Conservation (phyloP, 1,140 invertebrate genomes). For the Schlechtendalia chinensis region DNA sequence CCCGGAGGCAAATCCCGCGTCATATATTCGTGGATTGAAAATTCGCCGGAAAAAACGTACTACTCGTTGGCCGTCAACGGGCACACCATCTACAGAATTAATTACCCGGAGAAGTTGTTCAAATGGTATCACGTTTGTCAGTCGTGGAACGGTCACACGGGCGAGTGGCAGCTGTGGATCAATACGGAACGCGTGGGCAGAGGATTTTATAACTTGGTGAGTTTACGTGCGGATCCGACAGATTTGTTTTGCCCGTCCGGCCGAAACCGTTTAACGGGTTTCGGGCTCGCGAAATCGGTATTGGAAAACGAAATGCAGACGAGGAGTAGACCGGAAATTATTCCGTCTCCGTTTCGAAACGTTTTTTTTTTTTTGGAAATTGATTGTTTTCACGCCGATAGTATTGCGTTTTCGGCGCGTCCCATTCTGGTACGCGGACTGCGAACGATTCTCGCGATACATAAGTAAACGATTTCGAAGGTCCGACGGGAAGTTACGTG, state of each 20-base stretch:
- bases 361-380: background rate
- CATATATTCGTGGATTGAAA: slow-evolving; percentile 74
- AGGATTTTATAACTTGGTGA: slow-evolving; percentile 79
- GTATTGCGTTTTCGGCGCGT: background rate
- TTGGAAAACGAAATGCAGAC: too few relatives aligned
- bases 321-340: background rate
- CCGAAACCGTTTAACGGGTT: background rate
- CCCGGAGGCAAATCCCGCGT: slow-evolving; percentile 68
- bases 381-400: background rate
- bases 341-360: background rate
- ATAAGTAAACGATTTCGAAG: background rate
- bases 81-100: slow-evolving; percentile 76
- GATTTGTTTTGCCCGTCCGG: too few relatives aligned
- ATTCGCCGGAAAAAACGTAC: slow-evolving; percentile 74
- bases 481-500: background rate
- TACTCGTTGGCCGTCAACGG: slow-evolving; percentile 75
- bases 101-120: slow-evolving; percentile 75
- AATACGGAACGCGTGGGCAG: slow-evolving; percentile 77
- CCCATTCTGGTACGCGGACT: background rate
- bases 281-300: too few relatives aligned
- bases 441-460: background rate
- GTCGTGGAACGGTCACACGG: slow-evolving; percentile 80
- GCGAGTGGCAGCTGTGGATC: slow-evolving; percentile 84
- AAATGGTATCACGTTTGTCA: slow-evolving; percentile 82
- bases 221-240: slow-evolving; percentile 53